phyloP scores from a whole-genome alignment of 2,113 vertebrate genomes.

The Speoplatyrhinus poulsoni region DNA sequence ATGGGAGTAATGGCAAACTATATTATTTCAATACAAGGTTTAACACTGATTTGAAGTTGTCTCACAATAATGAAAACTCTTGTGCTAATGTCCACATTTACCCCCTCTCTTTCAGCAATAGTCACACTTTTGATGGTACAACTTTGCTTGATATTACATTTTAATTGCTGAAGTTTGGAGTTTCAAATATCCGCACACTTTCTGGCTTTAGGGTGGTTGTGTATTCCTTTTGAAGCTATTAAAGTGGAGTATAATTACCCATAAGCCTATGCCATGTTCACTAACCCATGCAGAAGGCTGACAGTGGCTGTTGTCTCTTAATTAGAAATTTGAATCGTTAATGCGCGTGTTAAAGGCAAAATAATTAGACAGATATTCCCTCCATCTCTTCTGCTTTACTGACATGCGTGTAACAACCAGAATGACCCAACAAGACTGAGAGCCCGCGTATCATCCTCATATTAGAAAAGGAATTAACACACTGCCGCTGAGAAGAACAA shows the following conservation, averaged over 20 bases:
- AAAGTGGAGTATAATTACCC: slow-evolving; percentile 83
- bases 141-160: slow-evolving; percentile 57
- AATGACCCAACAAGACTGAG: slow-evolving; percentile 70
- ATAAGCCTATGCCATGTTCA: slow-evolving; percentile 84
- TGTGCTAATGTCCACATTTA: slow-evolving; percentile 10
- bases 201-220: slow-evolving; percentile 61
- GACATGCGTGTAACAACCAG: slow-evolving; percentile 70
- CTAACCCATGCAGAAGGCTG: slow-evolving; percentile 86
- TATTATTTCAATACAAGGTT: neutral
- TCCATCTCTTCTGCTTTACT: slow-evolving; percentile 70
- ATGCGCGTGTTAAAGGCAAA: slow-evolving; percentile 87
- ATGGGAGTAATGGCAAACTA: neutral
- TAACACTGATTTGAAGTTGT: neutral
- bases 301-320: slow-evolving; percentile 90
- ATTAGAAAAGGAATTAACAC: slow-evolving; percentile 66
- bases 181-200: slow-evolving; percentile 44
- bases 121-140: neutral
- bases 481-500: slow-evolving; percentile 24
- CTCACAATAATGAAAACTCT: slow-evolving; percentile 5
- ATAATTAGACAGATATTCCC: slow-evolving; percentile 89
- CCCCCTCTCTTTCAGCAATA: slow-evolving; percentile 20
- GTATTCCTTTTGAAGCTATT: slow-evolving; percentile 81
- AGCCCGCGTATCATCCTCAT: slow-evolving; percentile 67
- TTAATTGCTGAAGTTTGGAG: slow-evolving; percentile 72
- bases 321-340: slow-evolving; percentile 90